Evolutionary conservation across 2,888 invertebrate species (phyloP), one percentile per base, ranked within the genome.

Genomic region (Scrobipalpa costella): DNA sequence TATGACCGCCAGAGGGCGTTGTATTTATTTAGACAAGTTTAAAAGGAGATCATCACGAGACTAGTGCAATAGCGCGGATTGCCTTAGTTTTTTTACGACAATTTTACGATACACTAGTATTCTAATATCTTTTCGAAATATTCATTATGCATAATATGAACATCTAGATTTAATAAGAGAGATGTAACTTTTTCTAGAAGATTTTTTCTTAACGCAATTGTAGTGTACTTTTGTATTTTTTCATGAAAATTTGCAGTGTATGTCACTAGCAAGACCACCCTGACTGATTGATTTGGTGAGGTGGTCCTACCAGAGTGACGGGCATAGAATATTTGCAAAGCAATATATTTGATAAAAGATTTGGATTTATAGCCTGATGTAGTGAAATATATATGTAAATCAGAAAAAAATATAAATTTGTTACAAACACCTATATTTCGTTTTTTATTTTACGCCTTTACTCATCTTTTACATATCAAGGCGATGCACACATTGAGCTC

Each of bases 181-280:
- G 81, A 84, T 85, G 84, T 86, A 84, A 83, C 84, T 86, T 88
- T 88, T 89, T 87, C 84, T 88, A 88, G 84, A 84, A 77, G 74
- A 82, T 83, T 86, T 84, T n/a, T 85, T 85, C 80, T 76, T 85
- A 86, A 83, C 74, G 80, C 86, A 82, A 82, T 80, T 79, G 76
- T 86, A 85, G 81, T 80, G 81, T 85, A 87, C 85, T 91, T 91
- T 91, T 91, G 89, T 90, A 90, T 89, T 91, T 90, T 90, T 91
- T 84, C 88, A 90, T 80, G 78, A 76, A 81, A 76, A 76, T 79
- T 84, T 84, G 27, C 27, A 27, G 5, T 5, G 27, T 27, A 27
- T 27, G 27, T 27, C 27, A 27, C 27, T 27, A 27, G 27, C 27
- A 27, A 27, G 27, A 27, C 27, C 27, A 27, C 27, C 27, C 27